Conservation (phyloP, 2,797 vertebrate species). For the Xiphorhynchus erythropygius region DNA sequence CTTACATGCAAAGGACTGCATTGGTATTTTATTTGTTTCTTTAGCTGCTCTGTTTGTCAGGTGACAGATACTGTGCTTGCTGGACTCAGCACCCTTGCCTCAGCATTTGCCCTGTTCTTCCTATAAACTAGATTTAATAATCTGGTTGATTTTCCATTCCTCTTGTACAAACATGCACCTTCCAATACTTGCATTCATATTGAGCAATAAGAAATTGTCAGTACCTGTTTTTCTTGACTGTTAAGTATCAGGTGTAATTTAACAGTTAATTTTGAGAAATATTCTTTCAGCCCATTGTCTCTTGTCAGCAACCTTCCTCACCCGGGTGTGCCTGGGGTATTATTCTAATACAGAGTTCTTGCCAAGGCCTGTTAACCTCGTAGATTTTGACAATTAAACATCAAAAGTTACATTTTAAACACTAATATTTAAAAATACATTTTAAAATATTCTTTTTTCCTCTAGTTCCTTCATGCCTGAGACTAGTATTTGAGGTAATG, state of each 20-base stretch:
- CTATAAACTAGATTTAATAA: not conserved
- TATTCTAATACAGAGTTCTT: not conserved
- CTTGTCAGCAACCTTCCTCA: not conserved
- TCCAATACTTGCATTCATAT: not conserved
- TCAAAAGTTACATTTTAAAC: not conserved
- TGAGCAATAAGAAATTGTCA: not conserved
- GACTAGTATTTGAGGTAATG: not conserved
- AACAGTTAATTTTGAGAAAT: not conserved
- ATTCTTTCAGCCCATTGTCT: not conserved
- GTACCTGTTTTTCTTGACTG: slow-evolving; percentile 28
- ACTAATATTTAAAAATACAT: not conserved
- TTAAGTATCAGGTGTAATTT: not conserved
- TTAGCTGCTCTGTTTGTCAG: not conserved
- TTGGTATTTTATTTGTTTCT: not conserved
- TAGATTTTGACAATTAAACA: not conserved
- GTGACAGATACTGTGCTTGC: not conserved
- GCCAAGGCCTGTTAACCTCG: not conserved
- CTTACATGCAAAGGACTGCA: not conserved
- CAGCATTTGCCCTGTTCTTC: not conserved
- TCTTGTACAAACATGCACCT: not conserved
- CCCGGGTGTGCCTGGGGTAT: not conserved
- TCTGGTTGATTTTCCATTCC: not conserved
- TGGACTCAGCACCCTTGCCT: not conserved
- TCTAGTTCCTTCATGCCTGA: not conserved
- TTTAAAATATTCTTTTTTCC: not conserved